Base-by-base conservation (phyloP, 2,888 invertebrate genomes). In the Ommatoiulus sabulosus region DNA sequence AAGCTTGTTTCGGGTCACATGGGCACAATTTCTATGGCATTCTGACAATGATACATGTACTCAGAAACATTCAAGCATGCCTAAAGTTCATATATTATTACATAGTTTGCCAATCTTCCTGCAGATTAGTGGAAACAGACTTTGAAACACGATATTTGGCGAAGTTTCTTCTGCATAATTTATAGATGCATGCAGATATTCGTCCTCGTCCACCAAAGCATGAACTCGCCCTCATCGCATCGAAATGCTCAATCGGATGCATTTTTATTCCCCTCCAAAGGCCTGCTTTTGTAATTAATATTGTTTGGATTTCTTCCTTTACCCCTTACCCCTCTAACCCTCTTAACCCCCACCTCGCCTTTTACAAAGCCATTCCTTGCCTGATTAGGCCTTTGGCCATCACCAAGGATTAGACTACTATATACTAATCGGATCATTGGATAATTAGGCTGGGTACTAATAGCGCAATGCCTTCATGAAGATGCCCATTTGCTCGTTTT, bases 341-440 rank as follows among this genome's bases (percentile, higher is more conserved):
- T 35, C 80, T 80, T 80, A 80, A 80, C 80, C 80, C 80, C 80
- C 80, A 80, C 80, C 80, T 80, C 80, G 80, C 80, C 80, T 80
- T 80, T 80, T 80, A 80, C 80, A 80, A 80, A 80, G 80, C 80
- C 80, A 80, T 80, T 80, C 80, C 35, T 80, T 80, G 80, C 80
- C 80, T 80, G 80, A 80, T 80, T 80, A 80, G 80, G 80, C 80
- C 80, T 80, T 80, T 80, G 80, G 80, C 80, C 80, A 80, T 80
- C 80, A 80, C 35, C 80, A 35, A 24, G 80, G 80, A 80, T 80
- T 80, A 80, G 80, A 80, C 80, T 35, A 80, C 80, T 80, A 80
- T 80, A 80, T 86, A 48, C 86, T 86, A 86, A 86, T 86, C 86
- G 86, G 86, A 86, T 86, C 86, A 86, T 86, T 86, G 86, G 48